Base-by-base conservation (phyloP, 2,113 vertebrate genomes). In the Myotis yumanensis region DNA sequence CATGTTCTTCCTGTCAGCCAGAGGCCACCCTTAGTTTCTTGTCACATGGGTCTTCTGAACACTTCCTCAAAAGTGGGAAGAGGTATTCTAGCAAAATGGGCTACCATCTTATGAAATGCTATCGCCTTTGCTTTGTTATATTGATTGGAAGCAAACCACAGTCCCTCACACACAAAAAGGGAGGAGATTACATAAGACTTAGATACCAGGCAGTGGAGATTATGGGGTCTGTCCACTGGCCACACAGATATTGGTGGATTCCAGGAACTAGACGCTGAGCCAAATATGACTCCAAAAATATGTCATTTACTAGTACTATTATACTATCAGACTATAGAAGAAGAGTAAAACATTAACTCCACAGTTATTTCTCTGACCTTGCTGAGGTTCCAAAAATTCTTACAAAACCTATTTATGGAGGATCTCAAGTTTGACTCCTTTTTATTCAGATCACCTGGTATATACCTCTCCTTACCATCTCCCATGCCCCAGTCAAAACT, bases 401-500 rank as follows among this genome's bases (percentile, higher is more conserved):
- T 6, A 35, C 2, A 75, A 83, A 68, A 59, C 0, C 11, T 57
- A 10, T 30, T 64, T 83, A 68, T 15, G 5, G 8, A 76, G 30
- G 5, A 84, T 92, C 32, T 72, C 51, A 91, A 11, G 11, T 84
- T 28, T 85, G 59, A n/a, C 0, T 7, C 35, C 4, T 86, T 95
- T 37, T 51, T 20, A 20, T 20, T 48, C 32, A 25, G 37, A 57
- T 22, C 8, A 3, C 20, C 9, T 9, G 3, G 4, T 7, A 46
- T 37, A 35, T 1, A 12, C 20, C 14, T 23, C 15, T 12, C 14
- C 5, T 16, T 77, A 23, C 10, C 4, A 5, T 30, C 3, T 43
- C 5, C 12, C 35, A n/a, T 23, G 4, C 4, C 6, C 0, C 1
- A 10, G 0, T 68, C 52, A 83, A 77, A 73, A n/a, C 3, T 68